A percentile compares a stretch with the other conserved stretches of the same genome.
These are phyloP conservation scores for Aphodius sticticus DNA, from an alignment of 2,888 invertebrate species.

Conservation along the genomic window DNA sequence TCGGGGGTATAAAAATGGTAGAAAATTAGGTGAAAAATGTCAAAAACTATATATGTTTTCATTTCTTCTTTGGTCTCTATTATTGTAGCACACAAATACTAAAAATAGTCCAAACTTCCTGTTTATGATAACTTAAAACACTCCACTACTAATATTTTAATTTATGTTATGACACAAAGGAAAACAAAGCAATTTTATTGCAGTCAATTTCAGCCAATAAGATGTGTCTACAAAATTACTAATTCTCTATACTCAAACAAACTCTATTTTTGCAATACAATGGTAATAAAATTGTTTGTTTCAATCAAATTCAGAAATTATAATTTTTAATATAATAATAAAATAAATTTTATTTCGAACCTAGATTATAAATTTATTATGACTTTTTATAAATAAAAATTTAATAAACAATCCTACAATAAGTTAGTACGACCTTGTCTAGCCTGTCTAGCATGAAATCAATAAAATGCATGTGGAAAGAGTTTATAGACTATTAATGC, in stretches of 20 bases:
- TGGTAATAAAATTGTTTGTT: too few relatives aligned
- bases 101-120: neutral
- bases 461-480: neutral
- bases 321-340: neutral
- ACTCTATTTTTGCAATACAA: too few relatives aligned
- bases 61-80: neutral
- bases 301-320: neutral
- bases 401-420: neutral
- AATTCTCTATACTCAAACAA: too few relatives aligned
- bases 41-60: neutral
- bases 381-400: neutral
- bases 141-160: neutral
- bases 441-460: neutral
- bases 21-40: neutral
- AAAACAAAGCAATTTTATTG: neutral
- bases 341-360: too few relatives aligned
- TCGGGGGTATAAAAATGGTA: too few relatives aligned
- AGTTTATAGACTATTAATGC: neutral
- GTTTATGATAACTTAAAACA: neutral
- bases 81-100: neutral
- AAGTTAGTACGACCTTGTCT: neutral
- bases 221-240: too few relatives aligned
- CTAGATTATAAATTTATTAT: too few relatives aligned
- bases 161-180: neutral
- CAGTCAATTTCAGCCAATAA: neutral